These are phyloP conservation scores for Cantharis rufa DNA, from an alignment of 2,888 invertebrate species.

Conservation along the genomic window DNA sequence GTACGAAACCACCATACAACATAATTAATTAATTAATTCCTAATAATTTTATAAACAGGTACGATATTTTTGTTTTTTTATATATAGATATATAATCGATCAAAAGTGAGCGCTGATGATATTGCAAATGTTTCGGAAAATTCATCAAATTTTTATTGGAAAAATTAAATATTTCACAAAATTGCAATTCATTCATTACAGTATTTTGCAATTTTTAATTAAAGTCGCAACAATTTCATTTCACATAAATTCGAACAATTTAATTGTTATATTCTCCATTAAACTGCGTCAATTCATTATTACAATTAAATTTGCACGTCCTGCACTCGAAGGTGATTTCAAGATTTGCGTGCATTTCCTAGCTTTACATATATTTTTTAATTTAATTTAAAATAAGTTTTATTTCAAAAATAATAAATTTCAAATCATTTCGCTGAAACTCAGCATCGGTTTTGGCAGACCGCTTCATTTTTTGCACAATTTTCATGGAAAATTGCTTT, in stretches of 20 bases:
- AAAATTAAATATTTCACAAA: no score
- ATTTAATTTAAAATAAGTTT: background rate
- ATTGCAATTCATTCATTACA: no score
- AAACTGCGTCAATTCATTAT: no score
- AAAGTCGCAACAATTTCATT: background rate
- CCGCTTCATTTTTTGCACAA: no score
- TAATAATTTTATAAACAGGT: constrained; percentile 13
- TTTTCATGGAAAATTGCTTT: no score
- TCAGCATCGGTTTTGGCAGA: no score
- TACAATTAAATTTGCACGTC: no score
- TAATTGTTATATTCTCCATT: background rate
- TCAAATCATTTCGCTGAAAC: background rate
- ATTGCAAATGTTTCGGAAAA: background rate
- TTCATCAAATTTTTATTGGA: no score
- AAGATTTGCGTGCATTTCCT: no score
- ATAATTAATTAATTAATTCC: background rate
- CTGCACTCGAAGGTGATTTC: no score
- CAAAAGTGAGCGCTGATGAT: background rate
- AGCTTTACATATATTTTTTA: no score
- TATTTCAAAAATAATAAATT: background rate
- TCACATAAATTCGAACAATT: background rate
- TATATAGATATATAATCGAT: background rate
- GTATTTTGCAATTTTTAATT: no score
- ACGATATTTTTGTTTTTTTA: constrained; percentile 5
- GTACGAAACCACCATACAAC: background rate